Base-by-base conservation (phyloP, 2,113 vertebrate species). In the Cynopterus brachyotis region DNA sequence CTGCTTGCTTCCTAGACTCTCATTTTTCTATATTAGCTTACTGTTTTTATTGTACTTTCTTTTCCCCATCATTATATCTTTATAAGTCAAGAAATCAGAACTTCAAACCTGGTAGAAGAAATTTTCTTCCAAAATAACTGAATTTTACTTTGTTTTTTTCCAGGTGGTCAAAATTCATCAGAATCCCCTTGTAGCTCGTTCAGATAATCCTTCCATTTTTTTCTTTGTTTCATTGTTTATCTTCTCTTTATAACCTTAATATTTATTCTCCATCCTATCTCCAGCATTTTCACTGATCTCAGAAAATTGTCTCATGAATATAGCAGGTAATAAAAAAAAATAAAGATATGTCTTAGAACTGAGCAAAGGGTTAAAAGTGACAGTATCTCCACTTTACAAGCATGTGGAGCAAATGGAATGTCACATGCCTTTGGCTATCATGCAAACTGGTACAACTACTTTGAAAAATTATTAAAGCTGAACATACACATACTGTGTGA, bases 121-220 rank as follows among this genome's bases (percentile, higher is more conserved):
- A 66, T 22, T 91, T 60, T 86, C 67, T 20, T 73, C 26, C 4
- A 2, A 60, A 94, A 17, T 5, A 87, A 59, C 2, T 57, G 45
- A 66, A 94, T 83, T 90, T 94, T 80, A 91, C 22, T 95, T 84
- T 80, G 7, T 30, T 79, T 96, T 72, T 73, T 57, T 1, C 37
- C 2, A 17, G 16, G 5, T 50, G 11, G 78, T 30, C 26, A 89
- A 81, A 89, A 67, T 4, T 1, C 9, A 50, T 75, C 45, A 45
- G 28, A 78, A 87, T 59, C 19, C 15, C 9, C 64, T 12, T 0
- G 0, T 20, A 45, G 24, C 19, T 78, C 84, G 30, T 20, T 53
- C 88, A 53, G 19, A 5, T 20, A 62, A 28, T 9, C 47, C 20
- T 86, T 45, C 20, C 32, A 5, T 35, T 30, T 28, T 89, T 87